Percentiles rank a stretch among this genome's conserved stretches.
Conservation (phyloP, 2,888 invertebrate genomes). For the Phlogophora meticulosa region DNA sequence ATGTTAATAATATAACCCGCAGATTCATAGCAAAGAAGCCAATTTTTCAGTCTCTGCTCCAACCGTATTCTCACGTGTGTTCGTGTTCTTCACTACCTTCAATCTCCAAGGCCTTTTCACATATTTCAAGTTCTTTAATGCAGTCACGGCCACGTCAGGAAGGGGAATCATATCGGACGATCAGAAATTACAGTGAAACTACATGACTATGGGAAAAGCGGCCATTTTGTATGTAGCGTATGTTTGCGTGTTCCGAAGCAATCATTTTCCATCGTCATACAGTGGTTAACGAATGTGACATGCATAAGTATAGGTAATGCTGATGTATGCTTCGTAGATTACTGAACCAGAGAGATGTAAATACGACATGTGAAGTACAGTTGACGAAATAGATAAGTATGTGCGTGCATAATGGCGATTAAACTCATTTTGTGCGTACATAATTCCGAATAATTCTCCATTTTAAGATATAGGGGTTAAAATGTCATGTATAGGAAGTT, state of each 20-base stretch:
- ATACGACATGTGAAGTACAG: not conserved
- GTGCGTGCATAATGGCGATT: no score
- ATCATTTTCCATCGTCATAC: slow-evolving; percentile 33
- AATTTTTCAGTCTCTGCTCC: not conserved
- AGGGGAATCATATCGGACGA: slow-evolving; percentile 22
- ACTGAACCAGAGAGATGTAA: slow-evolving; percentile 8
- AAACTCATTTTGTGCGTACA: no score
- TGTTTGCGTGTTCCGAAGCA: slow-evolving; percentile 37
- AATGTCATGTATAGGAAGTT: no score
- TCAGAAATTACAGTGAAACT: slow-evolving; percentile 33
- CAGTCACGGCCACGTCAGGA: slow-evolving; percentile 8
- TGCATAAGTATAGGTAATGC: slow-evolving; percentile 5
- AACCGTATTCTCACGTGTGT: no score
- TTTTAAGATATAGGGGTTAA: no score
- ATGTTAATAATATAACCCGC: no score
- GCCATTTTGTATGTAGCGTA: slow-evolving; percentile 20
- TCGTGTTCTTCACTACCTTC: not conserved
- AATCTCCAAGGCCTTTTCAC: not conserved
- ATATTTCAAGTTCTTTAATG: slow-evolving; percentile 8
- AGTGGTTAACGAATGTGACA: slow-evolving; percentile 16
- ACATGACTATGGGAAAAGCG: slow-evolving; percentile 21
- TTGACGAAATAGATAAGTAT: not conserved
- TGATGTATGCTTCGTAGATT: slow-evolving; percentile 18
- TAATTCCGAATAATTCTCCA: no score
- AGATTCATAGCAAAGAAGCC: not conserved